phyloP scores from a whole-genome alignment of 2,113 vertebrate genomes.

The Erythrocercus mccallii region DNA sequence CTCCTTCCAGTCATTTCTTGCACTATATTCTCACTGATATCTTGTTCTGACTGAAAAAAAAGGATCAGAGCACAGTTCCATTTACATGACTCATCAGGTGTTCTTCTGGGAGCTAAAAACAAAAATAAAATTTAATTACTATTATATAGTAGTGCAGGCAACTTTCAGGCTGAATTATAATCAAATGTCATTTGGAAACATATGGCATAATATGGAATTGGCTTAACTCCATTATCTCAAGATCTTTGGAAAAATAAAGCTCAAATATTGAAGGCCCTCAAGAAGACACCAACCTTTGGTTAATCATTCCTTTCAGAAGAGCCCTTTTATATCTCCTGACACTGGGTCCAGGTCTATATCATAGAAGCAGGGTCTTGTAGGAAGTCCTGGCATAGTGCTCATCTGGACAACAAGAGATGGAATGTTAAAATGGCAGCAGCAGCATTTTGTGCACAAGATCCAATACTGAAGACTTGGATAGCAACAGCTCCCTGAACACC shows the following conservation, averaged over 20 bases:
- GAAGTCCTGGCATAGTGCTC: constrained; percentile 97
- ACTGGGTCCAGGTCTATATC: constrained; percentile 93
- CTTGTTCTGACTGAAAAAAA: background rate
- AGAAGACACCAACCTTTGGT: constrained; percentile 53
- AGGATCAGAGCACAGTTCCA: background rate
- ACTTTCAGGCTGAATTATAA: constrained; percentile 19
- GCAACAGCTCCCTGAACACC: background rate
- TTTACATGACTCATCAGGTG: constrained; percentile 50
- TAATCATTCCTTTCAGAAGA: constrained; percentile 78
- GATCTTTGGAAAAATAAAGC: background rate
- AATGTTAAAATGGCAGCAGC: background rate
- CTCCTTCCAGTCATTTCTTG: constrained; percentile 15
- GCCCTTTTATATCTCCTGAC: constrained; percentile 87
- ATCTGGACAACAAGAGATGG: constrained; percentile 75
- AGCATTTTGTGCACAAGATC: background rate
- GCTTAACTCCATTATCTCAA: background rate
- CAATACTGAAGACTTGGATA: accelerated
- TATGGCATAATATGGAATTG: background rate
- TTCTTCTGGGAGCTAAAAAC: constrained; percentile 52
- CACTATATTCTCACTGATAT: background rate
- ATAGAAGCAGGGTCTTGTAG: constrained; percentile 96
- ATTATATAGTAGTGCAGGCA: constrained; percentile 4
- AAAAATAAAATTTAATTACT: constrained; percentile 48
- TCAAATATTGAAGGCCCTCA: background rate
- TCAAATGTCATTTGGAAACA: constrained; percentile 9